Evolutionary conservation across 2,888 invertebrate genomes (phyloP).

Genomic region (Drosophila koepferae): DNA sequence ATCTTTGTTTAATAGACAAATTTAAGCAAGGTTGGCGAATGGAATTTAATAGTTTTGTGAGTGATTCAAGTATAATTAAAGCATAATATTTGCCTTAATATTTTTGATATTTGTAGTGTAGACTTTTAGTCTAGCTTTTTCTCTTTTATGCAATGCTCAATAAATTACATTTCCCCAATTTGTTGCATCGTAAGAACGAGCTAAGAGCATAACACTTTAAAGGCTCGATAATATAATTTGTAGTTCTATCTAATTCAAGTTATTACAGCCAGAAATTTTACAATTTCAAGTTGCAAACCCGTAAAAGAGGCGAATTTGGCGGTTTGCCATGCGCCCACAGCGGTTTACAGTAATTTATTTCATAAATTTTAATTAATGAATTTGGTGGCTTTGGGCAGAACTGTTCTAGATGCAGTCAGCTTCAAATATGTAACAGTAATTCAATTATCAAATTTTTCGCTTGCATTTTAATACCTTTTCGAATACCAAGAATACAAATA

Average conservation of each 20-base stretch:
- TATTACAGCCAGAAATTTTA: not conserved
- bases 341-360: not conserved
- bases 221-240: not conserved
- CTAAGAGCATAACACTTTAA: not conserved
- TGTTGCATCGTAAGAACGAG: not conserved
- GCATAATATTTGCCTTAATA: not conserved
- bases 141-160: not conserved
- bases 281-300: not conserved
- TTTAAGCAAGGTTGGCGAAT: constrained; percentile 8
- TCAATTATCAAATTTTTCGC: not conserved
- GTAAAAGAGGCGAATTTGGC: not conserved
- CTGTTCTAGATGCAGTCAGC: not conserved
- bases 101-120: too few relatives aligned
- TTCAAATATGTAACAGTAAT: not conserved
- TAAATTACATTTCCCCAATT: too few relatives aligned
- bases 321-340: not conserved
- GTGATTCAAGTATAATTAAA: not conserved
- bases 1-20: not conserved
- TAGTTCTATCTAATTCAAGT: not conserved
- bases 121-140: not conserved
- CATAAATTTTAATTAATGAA: not conserved
- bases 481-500: not conserved
- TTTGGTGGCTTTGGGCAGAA: not conserved
- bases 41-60: not conserved
- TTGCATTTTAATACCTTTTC: not conserved